Conservation (phyloP, 2,888 invertebrate species). For the Drosophila incognita region DNA sequence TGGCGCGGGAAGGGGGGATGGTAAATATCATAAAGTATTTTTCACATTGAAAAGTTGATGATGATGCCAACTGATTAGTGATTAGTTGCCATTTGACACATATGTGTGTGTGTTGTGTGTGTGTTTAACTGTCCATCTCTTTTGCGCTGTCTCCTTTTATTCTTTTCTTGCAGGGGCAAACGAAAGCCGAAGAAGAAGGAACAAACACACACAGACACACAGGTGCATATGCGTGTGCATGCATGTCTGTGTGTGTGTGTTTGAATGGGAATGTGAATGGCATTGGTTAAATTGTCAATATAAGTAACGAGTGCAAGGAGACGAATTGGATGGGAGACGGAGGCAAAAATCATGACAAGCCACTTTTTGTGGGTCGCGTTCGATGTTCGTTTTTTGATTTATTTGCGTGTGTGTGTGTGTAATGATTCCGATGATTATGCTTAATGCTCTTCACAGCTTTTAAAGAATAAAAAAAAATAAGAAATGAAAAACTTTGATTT, state of each 20-base stretch:
- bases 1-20: background rate
- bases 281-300: constrained; percentile 58
- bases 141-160: background rate
- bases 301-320: constrained; percentile 39
- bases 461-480: constrained; percentile 12
- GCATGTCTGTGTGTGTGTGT: constrained; percentile 11
- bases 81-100: constrained; percentile 74
- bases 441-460: constrained; percentile 37
- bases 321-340: background rate
- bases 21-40: constrained; percentile 47
- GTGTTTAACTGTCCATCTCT: background rate
- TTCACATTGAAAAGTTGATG: constrained; percentile 57
- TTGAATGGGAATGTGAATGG: constrained; percentile 63
- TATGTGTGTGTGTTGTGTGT: constrained; percentile 7
- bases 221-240: constrained; percentile 27
- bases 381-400: constrained; percentile 31
- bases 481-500: constrained; percentile 41
- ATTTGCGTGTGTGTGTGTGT: constrained; percentile 25
- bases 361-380: constrained; percentile 43
- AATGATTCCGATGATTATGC: constrained; percentile 38
- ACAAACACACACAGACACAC: constrained; percentile 23
- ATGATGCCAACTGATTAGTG: constrained; percentile 73
- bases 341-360: constrained; percentile 38
- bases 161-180: constrained; percentile 34
- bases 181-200: constrained; percentile 48